phyloP scores from a whole-genome alignment of 2,888 invertebrate genomes.

The Meta bourneti region DNA sequence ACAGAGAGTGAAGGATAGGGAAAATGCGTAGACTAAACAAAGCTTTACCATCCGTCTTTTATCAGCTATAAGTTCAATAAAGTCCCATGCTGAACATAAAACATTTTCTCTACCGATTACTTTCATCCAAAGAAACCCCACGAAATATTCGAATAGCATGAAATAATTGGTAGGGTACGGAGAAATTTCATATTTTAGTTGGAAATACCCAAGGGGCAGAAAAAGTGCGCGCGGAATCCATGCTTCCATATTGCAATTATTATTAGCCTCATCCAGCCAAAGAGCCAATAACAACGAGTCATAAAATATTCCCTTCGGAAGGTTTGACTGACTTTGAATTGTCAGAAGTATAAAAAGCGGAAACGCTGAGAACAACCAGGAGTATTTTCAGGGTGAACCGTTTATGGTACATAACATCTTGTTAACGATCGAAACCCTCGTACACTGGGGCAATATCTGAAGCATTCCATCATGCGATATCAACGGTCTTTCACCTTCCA shows the following conservation, averaged over 20 bases:
- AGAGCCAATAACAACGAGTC: constrained; percentile 44
- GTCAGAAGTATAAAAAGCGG: constrained; percentile 37
- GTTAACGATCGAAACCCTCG: constrained; percentile 50
- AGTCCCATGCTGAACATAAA: too few relatives aligned
- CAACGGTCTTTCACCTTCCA: constrained; percentile 66
- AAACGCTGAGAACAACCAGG: background rate
- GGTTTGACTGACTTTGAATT: constrained; percentile 28
- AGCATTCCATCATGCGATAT: constrained; percentile 67
- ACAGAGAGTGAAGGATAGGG: too few relatives aligned
- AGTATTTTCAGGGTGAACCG: constrained; percentile 34
- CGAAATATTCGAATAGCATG: background rate
- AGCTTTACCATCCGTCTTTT: too few relatives aligned
- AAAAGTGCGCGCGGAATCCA: background rate
- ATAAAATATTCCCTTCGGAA: constrained; percentile 49
- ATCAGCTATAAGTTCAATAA: too few relatives aligned
- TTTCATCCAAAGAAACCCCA: background rate
- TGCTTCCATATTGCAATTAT: constrained; percentile 24
- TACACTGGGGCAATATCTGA: constrained; percentile 51
- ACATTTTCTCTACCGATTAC: too few relatives aligned
- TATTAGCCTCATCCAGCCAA: constrained; percentile 32
- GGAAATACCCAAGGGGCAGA: background rate
- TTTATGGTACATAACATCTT: constrained; percentile 69
- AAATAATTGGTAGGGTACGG: background rate
- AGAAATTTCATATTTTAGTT: background rate
- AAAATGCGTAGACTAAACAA: too few relatives aligned